Evolutionary conservation across 2,797 vertebrate genomes (phyloP), one percentile per base, ranked within the genome.

Genomic region (Acipenser ruthenus): DNA sequence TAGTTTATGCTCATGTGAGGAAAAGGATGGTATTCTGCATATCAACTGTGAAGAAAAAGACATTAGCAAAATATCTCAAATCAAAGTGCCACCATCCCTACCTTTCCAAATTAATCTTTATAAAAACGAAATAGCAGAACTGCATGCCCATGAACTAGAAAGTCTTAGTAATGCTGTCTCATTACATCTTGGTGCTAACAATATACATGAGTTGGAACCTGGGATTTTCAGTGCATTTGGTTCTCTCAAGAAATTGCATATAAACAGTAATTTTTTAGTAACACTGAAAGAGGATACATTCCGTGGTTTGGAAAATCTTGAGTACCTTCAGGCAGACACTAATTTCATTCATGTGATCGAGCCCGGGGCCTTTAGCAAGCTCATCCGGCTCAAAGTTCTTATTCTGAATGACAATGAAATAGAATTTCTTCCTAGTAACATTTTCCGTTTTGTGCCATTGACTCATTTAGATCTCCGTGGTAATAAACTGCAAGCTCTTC

Each of bases 381-480:
- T 99, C 67, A 89, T 93, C 73, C 93, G 93, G 75, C 93, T 99
- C 74, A 99, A 99, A 88, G 96, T 98, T 69, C 90, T 99, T 71
- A 99, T 99, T 79, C 92, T 99, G 74, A 99, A 99, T 69, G 97
- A 99, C 76, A 99, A 99, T 74, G 89, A 92, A 69, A 93, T 99
- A 2, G 91, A 96, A 75, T 95, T 93, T 79, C 89, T 99, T 76
- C 97, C 97, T 77, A 87, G 76, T 65, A 99, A 99, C 67, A 83
- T 99, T 79, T 99, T 99, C 80, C 93, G 96, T 8, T 99, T 99
- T 55, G 93, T 98, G 76, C 96, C 96, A 69, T 86, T 99, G 77
- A 99, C 95, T 4, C 97, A 99, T 83, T 81, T 99, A 83, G 97
- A 99, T 78, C 84, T 99, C 63, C 93, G 97, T 8, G 97, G 97